A percentile compares a stretch with the other conserved stretches of the same genome.
Conservation (phyloP, 1,140 invertebrate genomes). For the Pectinophora gossypiella region DNA sequence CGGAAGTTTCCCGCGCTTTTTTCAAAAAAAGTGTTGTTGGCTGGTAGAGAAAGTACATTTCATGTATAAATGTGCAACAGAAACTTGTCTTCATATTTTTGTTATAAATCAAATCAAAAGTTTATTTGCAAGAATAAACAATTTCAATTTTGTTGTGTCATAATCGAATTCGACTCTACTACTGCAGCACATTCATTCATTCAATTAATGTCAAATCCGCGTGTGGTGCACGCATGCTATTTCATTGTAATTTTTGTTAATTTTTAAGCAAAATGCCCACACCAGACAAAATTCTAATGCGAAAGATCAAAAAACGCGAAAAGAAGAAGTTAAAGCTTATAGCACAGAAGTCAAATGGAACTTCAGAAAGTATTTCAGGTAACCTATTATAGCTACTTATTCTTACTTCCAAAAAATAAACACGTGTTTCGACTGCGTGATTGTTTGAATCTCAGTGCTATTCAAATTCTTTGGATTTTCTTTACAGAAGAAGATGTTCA, state of each 20-base stretch:
- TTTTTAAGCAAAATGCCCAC: slow-evolving; percentile 78
- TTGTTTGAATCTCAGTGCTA: not conserved
- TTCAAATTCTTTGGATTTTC: not conserved
- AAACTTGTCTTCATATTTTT: too few relatives aligned
- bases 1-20: too few relatives aligned
- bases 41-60: too few relatives aligned
- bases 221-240: too few relatives aligned
- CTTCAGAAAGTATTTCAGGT: slow-evolving; percentile 43
- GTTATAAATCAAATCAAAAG: too few relatives aligned
- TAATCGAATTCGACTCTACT: too few relatives aligned
- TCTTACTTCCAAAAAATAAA: not conserved
- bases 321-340: slow-evolving; percentile 80
- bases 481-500: slow-evolving; percentile 20
- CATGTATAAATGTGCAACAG: too few relatives aligned
- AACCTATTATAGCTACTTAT: slow-evolving; percentile 12
- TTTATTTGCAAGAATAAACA: too few relatives aligned
- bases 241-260: not conserved
- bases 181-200: too few relatives aligned
- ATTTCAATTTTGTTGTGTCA: too few relatives aligned
- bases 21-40: too few relatives aligned
- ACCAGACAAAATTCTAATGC: slow-evolving; percentile 84
- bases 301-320: slow-evolving; percentile 86
- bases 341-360: slow-evolving; percentile 73
- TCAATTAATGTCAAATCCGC: too few relatives aligned
- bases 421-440: not conserved